A percentile compares a stretch with the other conserved stretches of the same genome.
Conservation (phyloP, 2,888 invertebrate species). For the Lasioglossum vierecki region DNA sequence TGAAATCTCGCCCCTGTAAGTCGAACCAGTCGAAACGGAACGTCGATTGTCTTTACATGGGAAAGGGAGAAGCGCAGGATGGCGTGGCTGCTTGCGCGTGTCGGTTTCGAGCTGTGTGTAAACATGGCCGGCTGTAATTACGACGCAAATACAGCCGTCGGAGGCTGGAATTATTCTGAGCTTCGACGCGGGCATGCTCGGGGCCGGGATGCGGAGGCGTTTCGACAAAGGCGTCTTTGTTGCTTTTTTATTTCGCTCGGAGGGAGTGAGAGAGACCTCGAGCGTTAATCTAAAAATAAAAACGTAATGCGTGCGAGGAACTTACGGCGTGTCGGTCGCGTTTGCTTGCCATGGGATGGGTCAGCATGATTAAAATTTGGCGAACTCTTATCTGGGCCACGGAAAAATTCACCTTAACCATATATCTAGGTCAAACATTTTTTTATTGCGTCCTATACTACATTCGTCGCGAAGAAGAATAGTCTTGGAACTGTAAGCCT, state of each 20-base stretch:
- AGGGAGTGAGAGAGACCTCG: not conserved
- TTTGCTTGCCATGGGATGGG: not conserved
- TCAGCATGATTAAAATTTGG: not conserved
- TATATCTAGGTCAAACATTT: too few species aligned
- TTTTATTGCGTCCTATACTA: too few species aligned
- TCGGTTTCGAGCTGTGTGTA: not conserved
- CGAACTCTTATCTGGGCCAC: too few species aligned
- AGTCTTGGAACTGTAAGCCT: too few species aligned
- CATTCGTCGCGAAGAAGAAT: too few species aligned
- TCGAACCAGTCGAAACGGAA: constrained; percentile 29
- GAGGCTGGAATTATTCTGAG: constrained; percentile 23
- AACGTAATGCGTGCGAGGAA: not conserved
- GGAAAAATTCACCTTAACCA: too few species aligned
- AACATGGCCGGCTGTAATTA: constrained; percentile 33
- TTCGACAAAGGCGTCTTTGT: constrained; percentile 7
- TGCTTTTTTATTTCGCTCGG: not conserved
- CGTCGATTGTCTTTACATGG: constrained; percentile 22
- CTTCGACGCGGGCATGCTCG: not conserved
- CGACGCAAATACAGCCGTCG: constrained; percentile 1
- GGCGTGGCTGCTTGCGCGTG: constrained; percentile 1
- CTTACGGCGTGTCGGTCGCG: not conserved
- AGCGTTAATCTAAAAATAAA: not conserved
- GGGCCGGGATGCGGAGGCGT: not conserved
- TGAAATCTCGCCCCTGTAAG: constrained; percentile 39
- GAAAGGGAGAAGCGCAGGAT: not conserved